Percentiles rank a stretch among this genome's conserved stretches.
phyloP scores from a whole-genome alignment of 2,888 invertebrate genomes.

The Erebia epiphron region DNA sequence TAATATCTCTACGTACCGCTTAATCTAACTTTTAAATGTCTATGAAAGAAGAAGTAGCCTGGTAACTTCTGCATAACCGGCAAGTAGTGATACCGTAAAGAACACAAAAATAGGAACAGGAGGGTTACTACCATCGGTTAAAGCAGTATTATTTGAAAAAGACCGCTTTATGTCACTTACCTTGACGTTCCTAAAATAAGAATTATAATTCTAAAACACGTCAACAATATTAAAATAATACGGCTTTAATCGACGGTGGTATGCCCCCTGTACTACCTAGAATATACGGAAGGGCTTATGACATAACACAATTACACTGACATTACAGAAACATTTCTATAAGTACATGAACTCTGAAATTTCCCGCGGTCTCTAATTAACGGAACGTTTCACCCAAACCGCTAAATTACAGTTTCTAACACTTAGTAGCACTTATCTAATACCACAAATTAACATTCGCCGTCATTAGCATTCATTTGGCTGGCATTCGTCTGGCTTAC shows the following conservation, averaged over 20 bases:
- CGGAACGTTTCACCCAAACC: constrained; percentile 36
- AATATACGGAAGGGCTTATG: neutral
- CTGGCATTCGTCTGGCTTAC: constrained; percentile 29
- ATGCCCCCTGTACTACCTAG: neutral
- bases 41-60: neutral
- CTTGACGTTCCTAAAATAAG: too few species aligned
- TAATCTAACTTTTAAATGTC: neutral
- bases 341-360: constrained; percentile 8
- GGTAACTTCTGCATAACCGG: neutral
- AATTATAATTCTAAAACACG: too few species aligned
- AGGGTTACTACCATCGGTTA: too few species aligned
- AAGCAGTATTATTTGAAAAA: too few species aligned
- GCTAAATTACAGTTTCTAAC: constrained; percentile 41
- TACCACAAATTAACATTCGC: constrained; percentile 37
- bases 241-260: too few species aligned
- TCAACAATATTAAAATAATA: too few species aligned
- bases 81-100: too few species aligned
- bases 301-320: neutral
- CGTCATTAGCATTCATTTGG: constrained; percentile 36
- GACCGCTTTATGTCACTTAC: too few species aligned
- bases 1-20: neutral
- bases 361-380: constrained; percentile 37
- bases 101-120: too few species aligned
- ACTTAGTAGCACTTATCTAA: constrained; percentile 40
- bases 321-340: constrained; percentile 2